phyloP scores from a whole-genome alignment of 2,888 invertebrate genomes.

The Ommatoiulus sabulosus region DNA sequence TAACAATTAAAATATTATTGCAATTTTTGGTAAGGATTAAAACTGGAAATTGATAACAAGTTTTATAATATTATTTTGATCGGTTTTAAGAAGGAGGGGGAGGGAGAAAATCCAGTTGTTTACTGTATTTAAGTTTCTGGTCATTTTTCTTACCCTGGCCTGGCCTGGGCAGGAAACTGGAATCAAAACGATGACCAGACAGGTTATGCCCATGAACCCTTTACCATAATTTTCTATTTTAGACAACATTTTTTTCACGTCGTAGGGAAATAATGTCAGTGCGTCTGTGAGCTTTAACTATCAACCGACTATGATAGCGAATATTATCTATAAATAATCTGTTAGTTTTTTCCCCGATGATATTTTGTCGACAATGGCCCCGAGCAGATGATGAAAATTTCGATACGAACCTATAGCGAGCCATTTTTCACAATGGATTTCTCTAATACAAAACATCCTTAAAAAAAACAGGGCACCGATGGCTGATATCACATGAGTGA shows the following conservation, averaged over 20 bases:
- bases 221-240: neutral
- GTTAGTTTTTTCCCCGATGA: neutral
- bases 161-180: too few species aligned
- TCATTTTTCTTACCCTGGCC: too few species aligned
- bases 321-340: neutral
- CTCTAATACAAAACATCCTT: neutral
- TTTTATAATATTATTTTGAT: too few species aligned
- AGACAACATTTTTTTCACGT: neutral
- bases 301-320: neutral
- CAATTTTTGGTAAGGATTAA: too few species aligned
- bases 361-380: neutral
- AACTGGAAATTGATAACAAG: too few species aligned
- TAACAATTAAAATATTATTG: too few species aligned
- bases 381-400: neutral
- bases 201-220: too few species aligned
- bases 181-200: too few species aligned
- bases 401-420: neutral
- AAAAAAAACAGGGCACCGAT: neutral
- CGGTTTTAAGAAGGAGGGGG: too few species aligned
- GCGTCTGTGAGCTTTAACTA: neutral
- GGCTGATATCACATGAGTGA: neutral
- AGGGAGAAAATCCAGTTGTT: too few species aligned
- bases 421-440: neutral
- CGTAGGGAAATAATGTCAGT: neutral
- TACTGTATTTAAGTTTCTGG: too few species aligned